Evolutionary conservation across 2,113 vertebrate genomes (phyloP).

Genomic region (Ciconia stormi): DNA sequence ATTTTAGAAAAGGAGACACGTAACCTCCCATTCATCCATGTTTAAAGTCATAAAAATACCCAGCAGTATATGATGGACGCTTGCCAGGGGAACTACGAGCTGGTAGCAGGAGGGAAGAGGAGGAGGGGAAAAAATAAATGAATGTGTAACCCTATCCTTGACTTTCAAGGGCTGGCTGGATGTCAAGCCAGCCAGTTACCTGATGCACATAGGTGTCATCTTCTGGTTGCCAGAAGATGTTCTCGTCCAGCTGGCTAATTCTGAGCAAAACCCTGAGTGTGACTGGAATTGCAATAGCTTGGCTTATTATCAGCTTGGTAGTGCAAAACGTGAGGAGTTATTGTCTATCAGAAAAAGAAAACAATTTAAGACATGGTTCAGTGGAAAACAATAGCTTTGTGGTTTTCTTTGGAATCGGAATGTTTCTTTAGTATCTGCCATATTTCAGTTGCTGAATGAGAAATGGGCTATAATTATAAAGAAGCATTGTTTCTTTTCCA

Average conservation of each 20-base stretch:
- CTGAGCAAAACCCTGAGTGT: background rate
- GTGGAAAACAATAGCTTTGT: slow-evolving; percentile 19
- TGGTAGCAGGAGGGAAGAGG: background rate
- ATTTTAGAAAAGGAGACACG: background rate
- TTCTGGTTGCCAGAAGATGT: background rate
- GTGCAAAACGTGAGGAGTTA: background rate
- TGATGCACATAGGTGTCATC: background rate
- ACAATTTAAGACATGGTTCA: slow-evolving; percentile 24
- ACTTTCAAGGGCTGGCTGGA: background rate
- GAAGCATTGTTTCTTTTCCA: background rate
- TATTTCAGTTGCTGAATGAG: slow-evolving; percentile 16
- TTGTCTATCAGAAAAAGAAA: slow-evolving; percentile 22
- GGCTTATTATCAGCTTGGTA: background rate
- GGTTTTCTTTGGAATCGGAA: slow-evolving; percentile 8
- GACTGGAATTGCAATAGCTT: background rate
- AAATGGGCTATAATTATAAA: slow-evolving; percentile 17
- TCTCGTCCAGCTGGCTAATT: background rate
- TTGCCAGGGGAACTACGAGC: background rate
- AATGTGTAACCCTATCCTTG: background rate
- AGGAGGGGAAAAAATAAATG: background rate
- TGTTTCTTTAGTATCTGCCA: background rate
- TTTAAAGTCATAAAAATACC: background rate
- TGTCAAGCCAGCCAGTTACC: background rate
- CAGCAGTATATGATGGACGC: background rate
- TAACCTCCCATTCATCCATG: background rate